A percentile compares a stretch with the other conserved stretches of the same genome.
phyloP scores from a whole-genome alignment of 2,888 invertebrate species.

The Keiferia lycopersicella region DNA sequence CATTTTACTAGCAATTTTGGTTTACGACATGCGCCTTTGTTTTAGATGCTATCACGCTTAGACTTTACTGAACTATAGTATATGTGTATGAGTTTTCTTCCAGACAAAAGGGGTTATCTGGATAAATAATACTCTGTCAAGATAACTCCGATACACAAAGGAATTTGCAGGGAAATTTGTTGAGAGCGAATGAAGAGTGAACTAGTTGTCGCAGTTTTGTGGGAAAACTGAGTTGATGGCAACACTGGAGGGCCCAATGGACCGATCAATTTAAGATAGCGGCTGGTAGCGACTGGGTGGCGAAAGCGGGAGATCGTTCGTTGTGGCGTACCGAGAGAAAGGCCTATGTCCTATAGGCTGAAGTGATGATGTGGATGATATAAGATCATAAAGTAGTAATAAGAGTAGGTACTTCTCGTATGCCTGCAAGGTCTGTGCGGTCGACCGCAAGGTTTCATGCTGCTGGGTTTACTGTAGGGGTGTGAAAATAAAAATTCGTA shows the following conservation, averaged over 20 bases:
- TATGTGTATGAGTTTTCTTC: background rate
- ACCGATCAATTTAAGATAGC: no score
- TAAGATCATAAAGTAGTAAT: no score
- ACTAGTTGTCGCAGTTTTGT: background rate
- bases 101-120: constrained; percentile 6
- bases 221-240: background rate
- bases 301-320: no score
- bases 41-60: background rate
- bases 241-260: no score
- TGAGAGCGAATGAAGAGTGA: background rate
- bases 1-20: background rate
- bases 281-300: no score
- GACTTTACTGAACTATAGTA: background rate
- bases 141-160: background rate
- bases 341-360: no score
- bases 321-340: no score
- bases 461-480: background rate
- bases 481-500: no score
- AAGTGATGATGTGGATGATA: no score
- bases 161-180: background rate
- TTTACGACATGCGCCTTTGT: constrained; percentile 1
- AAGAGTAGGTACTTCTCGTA: no score
- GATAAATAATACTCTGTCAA: constrained; percentile 1
- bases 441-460: constrained; percentile 1
- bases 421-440: background rate